Evolutionary conservation across 2,888 invertebrate genomes (phyloP).

Genomic region (Philopedon plagiatum): DNA sequence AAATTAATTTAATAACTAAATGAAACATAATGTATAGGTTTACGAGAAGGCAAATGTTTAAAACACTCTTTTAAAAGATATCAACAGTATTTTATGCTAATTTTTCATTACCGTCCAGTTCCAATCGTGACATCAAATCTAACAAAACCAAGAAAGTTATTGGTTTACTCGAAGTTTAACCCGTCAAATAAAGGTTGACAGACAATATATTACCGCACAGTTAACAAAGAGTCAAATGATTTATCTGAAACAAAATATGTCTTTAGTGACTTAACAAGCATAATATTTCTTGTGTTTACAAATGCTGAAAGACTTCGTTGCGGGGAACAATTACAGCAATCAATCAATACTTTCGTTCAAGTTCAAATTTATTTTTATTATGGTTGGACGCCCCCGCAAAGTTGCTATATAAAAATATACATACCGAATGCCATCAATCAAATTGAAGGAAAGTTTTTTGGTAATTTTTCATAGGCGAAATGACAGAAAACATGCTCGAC

Average conservation of each 20-base stretch:
- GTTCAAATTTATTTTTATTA: constrained; percentile 45
- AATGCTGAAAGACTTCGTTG: constrained; percentile 18
- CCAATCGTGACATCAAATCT: no score
- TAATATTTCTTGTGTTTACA: constrained; percentile 13
- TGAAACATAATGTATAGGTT: no score
- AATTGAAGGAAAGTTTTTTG: constrained; percentile 30
- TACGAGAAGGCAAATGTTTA: no score
- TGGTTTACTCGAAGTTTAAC: no score
- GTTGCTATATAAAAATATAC: constrained; percentile 40
- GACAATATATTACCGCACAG: background rate
- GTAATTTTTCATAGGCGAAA: constrained; percentile 40
- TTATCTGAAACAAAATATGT: constrained; percentile 31
- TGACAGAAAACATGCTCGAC: constrained; percentile 37
- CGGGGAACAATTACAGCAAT: constrained; percentile 40
- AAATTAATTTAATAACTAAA: no score
- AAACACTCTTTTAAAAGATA: no score
- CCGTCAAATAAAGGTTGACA: background rate
- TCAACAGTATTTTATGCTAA: no score
- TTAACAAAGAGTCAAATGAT: background rate
- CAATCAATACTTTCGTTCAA: constrained; percentile 43
- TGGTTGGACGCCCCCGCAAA: constrained; percentile 40
- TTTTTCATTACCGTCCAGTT: no score
- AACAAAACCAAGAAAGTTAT: no score
- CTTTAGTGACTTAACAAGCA: constrained; percentile 29
- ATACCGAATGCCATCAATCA: constrained; percentile 45